Percentiles rank a stretch among this genome's conserved stretches.
Evolutionary conservation across 2,113 vertebrate genomes (phyloP).

Genomic region (Amblyornis subalaris): DNA sequence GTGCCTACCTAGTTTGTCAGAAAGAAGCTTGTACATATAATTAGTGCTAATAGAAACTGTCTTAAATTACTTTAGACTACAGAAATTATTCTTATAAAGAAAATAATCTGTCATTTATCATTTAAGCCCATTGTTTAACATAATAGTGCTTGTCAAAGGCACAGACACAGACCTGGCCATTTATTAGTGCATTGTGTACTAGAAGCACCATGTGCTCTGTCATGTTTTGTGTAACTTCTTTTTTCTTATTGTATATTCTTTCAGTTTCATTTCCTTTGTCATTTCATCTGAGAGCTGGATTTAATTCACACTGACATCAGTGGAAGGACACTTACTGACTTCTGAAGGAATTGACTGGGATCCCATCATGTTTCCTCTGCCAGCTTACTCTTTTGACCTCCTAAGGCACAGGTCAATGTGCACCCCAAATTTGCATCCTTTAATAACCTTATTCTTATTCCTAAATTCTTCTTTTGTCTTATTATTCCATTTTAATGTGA

Average conservation of each 20-base stretch:
- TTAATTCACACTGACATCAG: background rate
- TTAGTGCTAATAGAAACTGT: conserved; percentile 26
- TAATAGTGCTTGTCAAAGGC: background rate
- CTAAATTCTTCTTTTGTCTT: background rate
- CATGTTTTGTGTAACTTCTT: background rate
- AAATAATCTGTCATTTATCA: background rate
- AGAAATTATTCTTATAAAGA: conserved; percentile 26
- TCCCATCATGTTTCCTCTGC: background rate
- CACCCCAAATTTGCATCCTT: background rate
- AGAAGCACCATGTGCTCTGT: background rate
- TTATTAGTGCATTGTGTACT: background rate
- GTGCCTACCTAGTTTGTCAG: conserved; percentile 14
- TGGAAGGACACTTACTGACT: background rate
- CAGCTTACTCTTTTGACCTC: background rate
- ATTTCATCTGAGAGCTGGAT: background rate
- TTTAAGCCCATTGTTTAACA: background rate
- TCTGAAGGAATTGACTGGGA: background rate
- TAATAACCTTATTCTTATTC: background rate
- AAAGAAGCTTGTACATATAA: conserved; percentile 4
- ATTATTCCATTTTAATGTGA: background rate
- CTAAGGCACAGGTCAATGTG: background rate
- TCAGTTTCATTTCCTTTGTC: background rate
- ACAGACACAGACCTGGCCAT: background rate
- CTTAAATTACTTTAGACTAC: conserved; percentile 4
- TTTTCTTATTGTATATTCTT: background rate